Base-by-base conservation (phyloP, 2,888 invertebrate species). In the Harpalus rubripes region DNA sequence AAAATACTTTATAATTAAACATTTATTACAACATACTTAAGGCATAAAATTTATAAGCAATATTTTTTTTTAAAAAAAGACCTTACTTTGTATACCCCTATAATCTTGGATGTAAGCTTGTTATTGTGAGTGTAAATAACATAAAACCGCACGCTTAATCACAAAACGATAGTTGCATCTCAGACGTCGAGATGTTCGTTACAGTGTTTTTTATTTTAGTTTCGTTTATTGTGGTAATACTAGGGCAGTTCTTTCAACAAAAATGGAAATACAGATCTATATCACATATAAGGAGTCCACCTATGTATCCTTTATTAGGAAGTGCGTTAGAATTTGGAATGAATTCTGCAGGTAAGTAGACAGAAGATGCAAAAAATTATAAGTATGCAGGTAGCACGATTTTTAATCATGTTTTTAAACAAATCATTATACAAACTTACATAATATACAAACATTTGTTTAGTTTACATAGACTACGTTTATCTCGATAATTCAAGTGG, bases 281-380 rank as follows among this genome's bases (percentile, higher is more conserved):
- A 0, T 15, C 26, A 4, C 7, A 58, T 15, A 58, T 78, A 6
- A 22, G 15, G 4, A 32, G 58, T 15, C 18, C 58, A 6, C 12
- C 78, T 12, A n/a, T 16, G 7, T 58, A 58, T 78, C 78, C 78
- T 32, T 15, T 78, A 15, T 1, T 78, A n/a, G 78, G 78, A 12
- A 78, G 16, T 78, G 78, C 58, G 0, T n/a, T 58, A 7, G 78
- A 78, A 78, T 58, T 78, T 78, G 78, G 78, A n/a, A 56, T 78
- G 26, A 58, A 26, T 15, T 58, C 78, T 32, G 78, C 58, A 12
- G 78, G 78, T 78, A 78, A 32, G 58, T 58, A 41, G 12, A 52
- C 0, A 52, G 12, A 52, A 52, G 7, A 44, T 44, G 1, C 10
- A 10, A 44, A 44, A 44, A 44, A 44, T 44, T 44, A 44, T 22